Base-by-base conservation (phyloP, 2,113 vertebrate species). In the Eretmochelys imbricata region DNA sequence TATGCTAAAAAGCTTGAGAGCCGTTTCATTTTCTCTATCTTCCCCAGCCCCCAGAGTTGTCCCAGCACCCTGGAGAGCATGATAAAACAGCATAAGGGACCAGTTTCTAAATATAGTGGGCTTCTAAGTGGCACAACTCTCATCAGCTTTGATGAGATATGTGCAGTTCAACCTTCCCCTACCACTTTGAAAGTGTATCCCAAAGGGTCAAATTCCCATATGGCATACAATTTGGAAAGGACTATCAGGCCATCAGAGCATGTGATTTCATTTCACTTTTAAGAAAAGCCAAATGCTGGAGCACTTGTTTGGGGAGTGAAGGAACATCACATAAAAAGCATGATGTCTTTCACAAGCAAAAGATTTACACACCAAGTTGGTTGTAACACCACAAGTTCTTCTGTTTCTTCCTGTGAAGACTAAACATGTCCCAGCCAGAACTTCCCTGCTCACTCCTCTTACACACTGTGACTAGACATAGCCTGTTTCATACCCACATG, bases 1-100 rank as follows among this genome's bases (percentile, higher is more conserved):
- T 95, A 96, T 93, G 93, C 88, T 94, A 96, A 87, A 59, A 5
- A 86, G 79, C 84, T 96, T 97, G 94, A 97, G 96, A 97, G 96
- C 48, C 80, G 59, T 96, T 96, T 95, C 80, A 25, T 80, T 91
- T 95, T 89, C 88, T 96, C 72, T 76, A 38, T 91, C 75, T 93
- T 75, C 85, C 81, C 0, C 13, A 51, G 80, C 91, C 91, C 88
- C 92, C 93, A 89, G 88, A 96, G 96, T 85, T 88, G 84, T 80
- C 89, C 88, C 8, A 59, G 89, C 48, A 96, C 69, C 76, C 83
- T 88, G 92, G 82, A 55, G 84, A 90, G 80, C 85, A 92, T 38
- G 85, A n/a, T 82, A 90, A 91, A 59, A 83, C 90, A 94, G 35
- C 89, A 92, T 84, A 80, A 85, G 93, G 96, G 95, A 96, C 65